Conservation (phyloP, 2,888 invertebrate species). For the Enchytraeus crypticus region DNA sequence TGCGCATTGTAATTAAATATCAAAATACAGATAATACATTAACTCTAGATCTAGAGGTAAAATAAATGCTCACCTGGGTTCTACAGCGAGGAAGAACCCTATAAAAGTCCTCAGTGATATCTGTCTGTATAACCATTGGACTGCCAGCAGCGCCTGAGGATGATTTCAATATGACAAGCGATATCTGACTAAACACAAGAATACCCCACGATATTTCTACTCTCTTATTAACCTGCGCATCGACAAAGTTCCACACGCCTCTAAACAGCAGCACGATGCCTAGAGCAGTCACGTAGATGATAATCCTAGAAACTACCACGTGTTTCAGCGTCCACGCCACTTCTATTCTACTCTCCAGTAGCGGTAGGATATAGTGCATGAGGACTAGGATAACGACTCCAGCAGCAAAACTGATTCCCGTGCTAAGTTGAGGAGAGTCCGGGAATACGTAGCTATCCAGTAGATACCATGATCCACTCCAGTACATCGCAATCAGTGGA, state of each 20-base stretch:
- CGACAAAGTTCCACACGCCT: conserved; percentile 4
- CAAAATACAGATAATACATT: no score
- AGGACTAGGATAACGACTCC: background rate
- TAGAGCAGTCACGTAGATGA: background rate
- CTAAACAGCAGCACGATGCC: background rate
- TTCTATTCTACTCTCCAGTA: background rate
- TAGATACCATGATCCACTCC: conserved; percentile 7
- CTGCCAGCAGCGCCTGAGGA: background rate
- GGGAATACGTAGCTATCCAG: conserved; percentile 6
- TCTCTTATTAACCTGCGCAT: background rate
- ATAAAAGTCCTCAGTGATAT: background rate
- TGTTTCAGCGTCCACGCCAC: background rate
- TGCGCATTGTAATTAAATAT: no score
- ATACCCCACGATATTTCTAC: background rate
- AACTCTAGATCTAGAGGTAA: no score
- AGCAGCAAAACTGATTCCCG: background rate
- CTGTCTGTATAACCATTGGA: background rate
- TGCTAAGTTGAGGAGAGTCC: background rate
- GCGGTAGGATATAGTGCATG: background rate
- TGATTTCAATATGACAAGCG: background rate
- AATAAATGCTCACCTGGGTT: background rate
- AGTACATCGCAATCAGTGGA: conserved; percentile 2
- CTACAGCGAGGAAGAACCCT: background rate
- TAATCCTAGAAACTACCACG: background rate
- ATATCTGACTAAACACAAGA: background rate